phyloP scores from a whole-genome alignment of 92 coral and sea anemone species.

The Porites evermanni region DNA sequence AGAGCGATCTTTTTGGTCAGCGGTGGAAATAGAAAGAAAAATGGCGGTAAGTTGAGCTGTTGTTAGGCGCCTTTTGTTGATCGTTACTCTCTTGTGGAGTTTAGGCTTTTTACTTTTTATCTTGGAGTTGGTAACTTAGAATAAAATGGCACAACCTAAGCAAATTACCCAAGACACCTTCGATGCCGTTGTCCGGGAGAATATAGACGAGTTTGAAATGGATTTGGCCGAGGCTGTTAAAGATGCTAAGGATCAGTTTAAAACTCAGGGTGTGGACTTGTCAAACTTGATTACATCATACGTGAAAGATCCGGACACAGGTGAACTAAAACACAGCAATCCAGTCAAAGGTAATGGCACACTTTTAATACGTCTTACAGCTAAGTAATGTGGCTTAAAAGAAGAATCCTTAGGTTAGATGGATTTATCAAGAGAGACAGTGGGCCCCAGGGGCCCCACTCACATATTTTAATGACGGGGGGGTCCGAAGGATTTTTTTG shows the following conservation, averaged over 20 bases:
- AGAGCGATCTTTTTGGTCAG: slow-evolving; percentile 6
- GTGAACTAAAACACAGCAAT: slow-evolving; percentile 65
- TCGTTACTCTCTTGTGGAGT: background rate
- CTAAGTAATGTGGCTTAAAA: background rate
- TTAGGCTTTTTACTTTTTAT: background rate
- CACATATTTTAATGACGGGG: too few species aligned
- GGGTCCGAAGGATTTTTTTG: too few species aligned
- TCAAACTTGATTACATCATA: slow-evolving; percentile 78
- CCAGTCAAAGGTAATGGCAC: slow-evolving; percentile 80
- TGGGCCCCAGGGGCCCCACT: too few species aligned
- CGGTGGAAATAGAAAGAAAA: slow-evolving; percentile 2
- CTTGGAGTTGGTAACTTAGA: background rate
- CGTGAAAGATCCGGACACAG: slow-evolving; percentile 51
- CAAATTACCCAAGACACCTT: slow-evolving; percentile 84
- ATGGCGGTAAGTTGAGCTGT: slow-evolving; percentile 13
- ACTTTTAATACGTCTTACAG: too few species aligned
- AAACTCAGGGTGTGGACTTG: slow-evolving; percentile 88
- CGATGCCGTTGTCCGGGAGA: slow-evolving; percentile 84
- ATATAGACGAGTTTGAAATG: slow-evolving; percentile 91
- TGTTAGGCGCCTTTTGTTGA: background rate
- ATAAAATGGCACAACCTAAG: slow-evolving; percentile 75
- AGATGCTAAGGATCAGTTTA: slow-evolving; percentile 82
- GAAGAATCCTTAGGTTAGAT: background rate
- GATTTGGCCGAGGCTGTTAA: slow-evolving; percentile 77
- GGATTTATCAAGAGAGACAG: too few species aligned